Base-by-base conservation (phyloP, 2,888 invertebrate species). In the Eupithecia insigniata region DNA sequence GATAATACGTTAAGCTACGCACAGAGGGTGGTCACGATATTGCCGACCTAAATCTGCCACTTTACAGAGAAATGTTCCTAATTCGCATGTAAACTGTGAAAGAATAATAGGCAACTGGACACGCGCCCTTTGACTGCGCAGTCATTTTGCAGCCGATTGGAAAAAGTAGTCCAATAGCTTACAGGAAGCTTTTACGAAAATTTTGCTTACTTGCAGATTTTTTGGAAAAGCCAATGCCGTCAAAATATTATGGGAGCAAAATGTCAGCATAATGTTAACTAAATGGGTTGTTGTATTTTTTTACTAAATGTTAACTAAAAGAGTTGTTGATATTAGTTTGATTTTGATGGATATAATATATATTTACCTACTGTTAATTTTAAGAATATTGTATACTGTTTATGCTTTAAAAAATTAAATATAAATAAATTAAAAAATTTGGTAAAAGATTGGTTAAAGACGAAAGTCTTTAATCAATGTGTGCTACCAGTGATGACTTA, bases 71-170 rank as follows among this genome's bases (percentile, higher is more conserved):
- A 71, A 62, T 34, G 70, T 65, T 72, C 71, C 76, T 46, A 66
- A 60, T 69, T 67, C 60, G 14, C 60, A 60, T 30, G 60, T 30
- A 60, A 28, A 60, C 28, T 87, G 87, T 85, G 82, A 86, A 88
- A 89, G 87, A 89, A 86, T 88, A 89, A 90, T 87, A 82, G 82
- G 75, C 72, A 78, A 76, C 30, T 85, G 82, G 81, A 74, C 73
- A 79, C 82, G 82, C 82, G 80, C 83, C 82, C 83, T 81, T 82
- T 80, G 82, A 83, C 81, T 81, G 75, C 78, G 78, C 79, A 86
- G 85, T 84, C 83, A 87, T 86, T 89, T 88, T 83, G 83, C 84
- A 85, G 81, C 75, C 83, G 83, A 89, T 88, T 86, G 87, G 84
- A 85, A 85, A 84, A 85, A 82, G 75, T 81, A 79, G 76, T 76